phyloP scores from a whole-genome alignment of 2,888 invertebrate genomes.

The Strigamia maritima region DNA sequence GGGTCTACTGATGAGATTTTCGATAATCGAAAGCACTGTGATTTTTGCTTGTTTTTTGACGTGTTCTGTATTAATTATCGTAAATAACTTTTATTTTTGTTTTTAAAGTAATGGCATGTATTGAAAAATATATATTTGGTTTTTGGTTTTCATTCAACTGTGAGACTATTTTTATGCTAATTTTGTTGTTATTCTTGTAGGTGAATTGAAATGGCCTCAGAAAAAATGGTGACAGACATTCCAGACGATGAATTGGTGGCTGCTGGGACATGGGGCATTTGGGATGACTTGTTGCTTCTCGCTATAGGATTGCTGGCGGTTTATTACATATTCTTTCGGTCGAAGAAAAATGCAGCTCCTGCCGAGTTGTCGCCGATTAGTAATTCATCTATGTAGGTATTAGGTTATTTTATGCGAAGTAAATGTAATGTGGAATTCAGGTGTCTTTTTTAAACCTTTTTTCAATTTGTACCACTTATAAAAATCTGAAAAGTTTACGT shows the following conservation, averaged over 20 bases:
- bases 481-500: too few species aligned
- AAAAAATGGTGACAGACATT: neutral
- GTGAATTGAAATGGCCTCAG: constrained; percentile 22
- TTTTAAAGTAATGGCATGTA: too few species aligned
- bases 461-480: too few species aligned
- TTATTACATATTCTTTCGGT: constrained; percentile 27
- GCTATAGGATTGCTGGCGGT: neutral
- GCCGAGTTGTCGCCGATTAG: neutral
- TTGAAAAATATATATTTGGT: neutral
- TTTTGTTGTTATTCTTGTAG: neutral
- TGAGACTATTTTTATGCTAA: neutral
- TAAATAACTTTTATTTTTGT: too few species aligned
- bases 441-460: neutral
- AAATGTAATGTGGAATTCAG: neutral
- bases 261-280: constrained; percentile 8
- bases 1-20: too few species aligned
- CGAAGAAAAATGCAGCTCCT: neutral
- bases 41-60: too few species aligned
- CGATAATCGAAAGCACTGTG: too few species aligned
- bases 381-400: neutral
- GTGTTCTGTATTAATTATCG: too few species aligned
- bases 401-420: too few species aligned
- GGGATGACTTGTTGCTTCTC: constrained; percentile 29
- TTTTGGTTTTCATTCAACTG: neutral
- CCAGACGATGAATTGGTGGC: neutral